Evolutionary conservation across 2,888 invertebrate species (phyloP), one percentile per base, ranked within the genome.

Genomic region (Lymantria dispar): DNA sequence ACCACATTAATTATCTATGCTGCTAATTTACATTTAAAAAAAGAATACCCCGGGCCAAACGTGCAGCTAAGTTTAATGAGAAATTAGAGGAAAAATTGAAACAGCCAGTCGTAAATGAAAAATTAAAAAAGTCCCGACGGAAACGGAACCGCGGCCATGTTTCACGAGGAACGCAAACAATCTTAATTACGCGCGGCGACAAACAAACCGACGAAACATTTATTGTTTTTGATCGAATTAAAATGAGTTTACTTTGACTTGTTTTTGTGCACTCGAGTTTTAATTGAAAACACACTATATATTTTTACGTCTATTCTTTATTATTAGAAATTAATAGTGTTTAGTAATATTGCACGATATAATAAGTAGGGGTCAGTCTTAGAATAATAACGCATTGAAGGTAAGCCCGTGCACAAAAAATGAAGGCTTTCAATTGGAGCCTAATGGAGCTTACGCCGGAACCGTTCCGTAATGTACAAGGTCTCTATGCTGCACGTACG

Each of bases 81-180:
- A 84, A 87, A 87, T 86, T 85, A 84, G 72, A 77, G 67, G 72
- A 82, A 84, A 84, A 85, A 84, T 84, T 80, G 81, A 78, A 82
- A 84, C 69, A 76, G 70, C 62, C 72, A 74, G 66, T 75, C 83
- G 83, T 82, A 83, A 85, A 85, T 85, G 82, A 86, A 86, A 87
- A 87, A 87, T 87, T 87, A 85, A 80, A 85, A 66, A 86, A 83
- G 67, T 74, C 67, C 68, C 72, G 67, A 74, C 81, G 87, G 86
- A 85, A 86, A 72, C 78, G 83, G 85, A 78, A 81, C 60, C 68
- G 69, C 81, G 58, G 80, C 85, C 83, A 85, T 86, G 73, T 83
- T 85, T 83, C 81, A 63, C 64, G 60, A 60, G 58, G 67, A 76
- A 71, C 73, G 70, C 78, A 10, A 8, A 79, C 72, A 74, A 70